These are phyloP conservation scores for Nasua narica DNA, from an alignment of 2,797 vertebrate genomes.

Conservation along the genomic window DNA sequence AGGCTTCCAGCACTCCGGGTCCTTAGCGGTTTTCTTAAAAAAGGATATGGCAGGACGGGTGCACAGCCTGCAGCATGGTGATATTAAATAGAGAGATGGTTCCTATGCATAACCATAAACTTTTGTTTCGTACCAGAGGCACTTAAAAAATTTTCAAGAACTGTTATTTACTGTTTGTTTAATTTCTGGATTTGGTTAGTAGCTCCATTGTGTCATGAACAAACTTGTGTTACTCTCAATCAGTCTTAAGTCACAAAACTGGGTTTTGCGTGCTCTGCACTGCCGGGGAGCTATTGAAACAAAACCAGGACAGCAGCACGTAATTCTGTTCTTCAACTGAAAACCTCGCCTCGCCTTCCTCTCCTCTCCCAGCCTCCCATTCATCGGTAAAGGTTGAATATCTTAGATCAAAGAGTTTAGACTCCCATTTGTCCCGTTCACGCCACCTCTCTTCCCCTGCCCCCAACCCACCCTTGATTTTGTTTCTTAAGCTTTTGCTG, in stretches of 20 bases:
- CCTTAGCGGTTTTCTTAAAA: slow-evolving; percentile 19
- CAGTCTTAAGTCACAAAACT: background rate
- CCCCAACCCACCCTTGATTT: slow-evolving; percentile 20
- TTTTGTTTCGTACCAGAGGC: background rate
- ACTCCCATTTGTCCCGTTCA: background rate
- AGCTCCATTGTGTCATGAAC: background rate
- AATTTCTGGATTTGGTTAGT: background rate
- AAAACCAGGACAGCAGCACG: background rate
- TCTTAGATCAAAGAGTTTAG: background rate
- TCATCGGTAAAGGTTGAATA: background rate
- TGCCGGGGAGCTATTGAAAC: background rate
- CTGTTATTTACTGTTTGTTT: background rate
- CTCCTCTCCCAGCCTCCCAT: background rate
- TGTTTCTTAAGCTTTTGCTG: slow-evolving; percentile 25
- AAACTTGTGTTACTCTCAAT: slow-evolving; percentile 61
- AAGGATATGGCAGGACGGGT: background rate
- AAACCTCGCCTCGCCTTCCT: background rate
- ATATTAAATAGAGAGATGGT: background rate
- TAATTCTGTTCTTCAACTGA: background rate
- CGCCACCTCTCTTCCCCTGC: background rate
- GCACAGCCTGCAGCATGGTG: background rate
- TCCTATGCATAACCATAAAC: background rate
- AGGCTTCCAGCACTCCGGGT: background rate
- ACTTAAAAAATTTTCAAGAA: background rate
- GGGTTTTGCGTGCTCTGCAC: background rate